Conservation (phyloP, 2,797 vertebrate species). For the Aulostomus chinensis region DNA sequence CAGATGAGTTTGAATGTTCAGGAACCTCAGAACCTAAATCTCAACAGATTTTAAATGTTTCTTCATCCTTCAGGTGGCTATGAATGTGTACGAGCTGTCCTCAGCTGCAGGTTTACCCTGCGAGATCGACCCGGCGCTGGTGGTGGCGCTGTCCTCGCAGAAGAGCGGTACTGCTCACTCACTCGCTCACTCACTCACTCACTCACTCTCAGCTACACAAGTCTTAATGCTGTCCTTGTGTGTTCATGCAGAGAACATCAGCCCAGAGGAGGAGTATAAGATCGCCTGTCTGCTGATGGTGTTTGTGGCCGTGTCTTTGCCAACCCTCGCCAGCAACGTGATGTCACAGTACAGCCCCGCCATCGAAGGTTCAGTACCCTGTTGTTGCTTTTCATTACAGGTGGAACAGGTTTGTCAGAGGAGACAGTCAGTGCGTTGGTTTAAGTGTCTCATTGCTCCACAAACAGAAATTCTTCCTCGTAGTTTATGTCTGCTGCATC, state of each 20-base stretch:
- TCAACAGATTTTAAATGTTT: background rate
- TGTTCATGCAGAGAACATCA: slow-evolving; percentile 90
- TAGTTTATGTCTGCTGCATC: too few relatives aligned
- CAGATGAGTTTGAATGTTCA: slow-evolving; percentile 5
- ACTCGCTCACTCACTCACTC: background rate
- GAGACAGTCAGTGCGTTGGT: background rate
- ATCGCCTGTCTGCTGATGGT: slow-evolving; percentile 99
- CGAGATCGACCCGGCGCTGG: slow-evolving; percentile 96
- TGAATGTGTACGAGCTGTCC: slow-evolving; percentile 98
- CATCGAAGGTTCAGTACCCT: slow-evolving; percentile 87
- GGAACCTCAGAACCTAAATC: background rate
- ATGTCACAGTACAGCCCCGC: slow-evolving; percentile 99
- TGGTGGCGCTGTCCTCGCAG: slow-evolving; percentile 95
- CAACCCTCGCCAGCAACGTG: slow-evolving; percentile 94
- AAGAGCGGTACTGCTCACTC: slow-evolving; percentile 86
- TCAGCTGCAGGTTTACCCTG: slow-evolving; percentile 96
- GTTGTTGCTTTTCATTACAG: too few relatives aligned
- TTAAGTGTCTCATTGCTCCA: too few relatives aligned
- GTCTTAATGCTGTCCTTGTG: background rate
- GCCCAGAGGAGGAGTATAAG: slow-evolving; percentile 98
- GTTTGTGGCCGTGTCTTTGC: slow-evolving; percentile 96
- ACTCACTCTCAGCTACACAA: background rate
- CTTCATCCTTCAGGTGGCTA: slow-evolving; percentile 86
- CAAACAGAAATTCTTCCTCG: too few relatives aligned
- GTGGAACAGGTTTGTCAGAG: background rate